Evolutionary conservation across 2,797 vertebrate genomes (phyloP), one percentile per base, ranked within the genome.

Genomic region (Alcedo atthis): DNA sequence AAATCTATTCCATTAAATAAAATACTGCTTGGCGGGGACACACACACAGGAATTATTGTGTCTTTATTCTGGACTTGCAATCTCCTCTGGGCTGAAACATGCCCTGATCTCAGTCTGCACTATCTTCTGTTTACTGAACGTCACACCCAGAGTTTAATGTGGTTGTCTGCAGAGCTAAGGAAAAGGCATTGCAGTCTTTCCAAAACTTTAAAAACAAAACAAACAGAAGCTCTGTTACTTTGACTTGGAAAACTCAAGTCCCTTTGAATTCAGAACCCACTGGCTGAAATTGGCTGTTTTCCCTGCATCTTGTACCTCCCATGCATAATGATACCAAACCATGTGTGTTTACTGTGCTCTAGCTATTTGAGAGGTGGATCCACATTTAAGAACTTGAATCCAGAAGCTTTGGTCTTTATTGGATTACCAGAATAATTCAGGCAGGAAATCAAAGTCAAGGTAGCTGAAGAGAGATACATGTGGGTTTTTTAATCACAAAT

Each of bases 381-480:
- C 67, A 5, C 81, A 53, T 81, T 83, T 85, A 81, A 90, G 85
- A 89, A 69, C 90, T 87, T 73, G 69, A 78, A 68, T 92, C 73
- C 89, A 92, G 58, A 80, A 85, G 48, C 79, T 91, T 93, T 89
- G 86, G 73, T 94, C 79, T 95, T 69, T 77, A 63, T 83, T 92
- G 82, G 42, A 63, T 80, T 87, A 77, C 85, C 78, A 73, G 77
- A 90, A 84, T 63, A 90, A 63, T 67, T 91, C 71, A 94, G 95
- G 83, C 92, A 94, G 81, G 57, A 88, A 93, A 87, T 93, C 85
- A 93, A 92, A 95, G 87, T 81, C 85, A 79, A 43, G 54, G 59
- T 45, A 93, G 59, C 75, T 79, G 32, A 40, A 81, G 64, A 90
- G 75, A 79, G 58, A 75, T 71, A 63, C 6, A 10, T 15, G 30